Evolutionary conservation across 2,797 vertebrate species (phyloP), one percentile per base, ranked within the genome.

Genomic region (Pipistrellus kuhlii): DNA sequence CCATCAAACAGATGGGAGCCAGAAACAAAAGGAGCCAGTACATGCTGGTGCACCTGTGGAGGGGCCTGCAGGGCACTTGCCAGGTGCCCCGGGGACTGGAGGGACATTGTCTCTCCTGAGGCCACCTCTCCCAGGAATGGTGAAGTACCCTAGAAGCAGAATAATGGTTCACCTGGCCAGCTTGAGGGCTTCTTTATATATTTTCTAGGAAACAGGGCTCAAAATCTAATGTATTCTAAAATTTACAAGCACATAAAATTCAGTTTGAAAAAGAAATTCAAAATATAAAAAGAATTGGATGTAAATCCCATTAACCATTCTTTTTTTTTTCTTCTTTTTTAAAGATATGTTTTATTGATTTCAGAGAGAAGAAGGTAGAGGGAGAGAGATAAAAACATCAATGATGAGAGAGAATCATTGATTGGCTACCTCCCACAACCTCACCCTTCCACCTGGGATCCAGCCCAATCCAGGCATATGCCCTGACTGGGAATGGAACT

Each of bases 1-100:
- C 48, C 64, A 84, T 53, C 64, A 73, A 80, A 92, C 96, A 96
- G 95, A 97, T 93, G 95, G 95, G 73, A 90, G 48, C 41, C 77
- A 96, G 87, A 85, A 91, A 97, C 92, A 92, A 96, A 96, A 94
- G 85, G 87, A 68, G 44, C 27, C 0, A 1, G 82, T 96, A 95
- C 88, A 96, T 86, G 94, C 94, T 5, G 27, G 25, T 32, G 30
- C 77, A 71, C 73, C 92, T 94, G 75, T 38, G 41, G 86, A 94
- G 85, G 86, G 91, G 35, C 21, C 38, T 41, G 44, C 77, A 83
- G 72, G 77, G 91, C 0, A 0, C n/a, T 86, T 72, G 41, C 77
- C 64, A 87, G 81, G 44, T 85, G 73, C 81, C 51, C 30, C 27
- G 8, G 59, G 85, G 72, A 55, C 9, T 5, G 25, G 57, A 69